A percentile compares a stretch with the other conserved stretches of the same genome.
phyloP scores from a whole-genome alignment of 1,140 invertebrate species.

The Drosophila funebris region DNA sequence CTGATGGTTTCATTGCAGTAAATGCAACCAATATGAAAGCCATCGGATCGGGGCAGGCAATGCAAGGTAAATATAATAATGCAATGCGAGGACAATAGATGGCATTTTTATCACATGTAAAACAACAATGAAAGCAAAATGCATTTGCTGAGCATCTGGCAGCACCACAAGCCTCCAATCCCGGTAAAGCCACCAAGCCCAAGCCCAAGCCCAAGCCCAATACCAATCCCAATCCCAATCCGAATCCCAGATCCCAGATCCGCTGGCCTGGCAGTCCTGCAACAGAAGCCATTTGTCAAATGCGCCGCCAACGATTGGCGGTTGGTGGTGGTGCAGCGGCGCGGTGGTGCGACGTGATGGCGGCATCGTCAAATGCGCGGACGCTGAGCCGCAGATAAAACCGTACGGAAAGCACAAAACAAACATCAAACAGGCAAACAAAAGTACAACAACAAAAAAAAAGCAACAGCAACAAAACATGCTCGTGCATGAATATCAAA shows the following conservation, averaged over 20 bases:
- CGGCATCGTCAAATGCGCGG: constrained; percentile 61
- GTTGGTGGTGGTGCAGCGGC: constrained; percentile 17
- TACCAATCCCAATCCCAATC: constrained; percentile 44
- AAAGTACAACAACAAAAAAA: constrained; percentile 53
- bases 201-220: constrained; percentile 62
- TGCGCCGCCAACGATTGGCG: constrained; percentile 45
- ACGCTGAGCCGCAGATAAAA: constrained; percentile 80
- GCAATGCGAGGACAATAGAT: constrained; percentile 62
- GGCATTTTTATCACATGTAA: constrained; percentile 77
- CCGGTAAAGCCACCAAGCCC: constrained; percentile 48
- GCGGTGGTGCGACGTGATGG: constrained; percentile 13
- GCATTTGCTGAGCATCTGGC: constrained; percentile 49
- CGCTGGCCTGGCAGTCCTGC: constrained; percentile 47
- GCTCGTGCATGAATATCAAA: constrained; percentile 77
- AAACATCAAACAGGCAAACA: constrained; percentile 80
- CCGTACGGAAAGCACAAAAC: constrained; percentile 79
- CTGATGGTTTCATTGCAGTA: constrained; percentile 36
- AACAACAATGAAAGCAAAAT: constrained; percentile 50
- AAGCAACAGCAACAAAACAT: constrained; percentile 57
- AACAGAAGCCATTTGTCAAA: constrained; percentile 81
- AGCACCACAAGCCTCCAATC: constrained; percentile 52
- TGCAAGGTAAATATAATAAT: constrained; percentile 76
- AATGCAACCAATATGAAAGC: constrained; percentile 20
- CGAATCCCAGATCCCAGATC: background rate
- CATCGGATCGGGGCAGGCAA: background rate